phyloP scores from a whole-genome alignment of 2,888 invertebrate genomes.

The Pollenia labialis region DNA sequence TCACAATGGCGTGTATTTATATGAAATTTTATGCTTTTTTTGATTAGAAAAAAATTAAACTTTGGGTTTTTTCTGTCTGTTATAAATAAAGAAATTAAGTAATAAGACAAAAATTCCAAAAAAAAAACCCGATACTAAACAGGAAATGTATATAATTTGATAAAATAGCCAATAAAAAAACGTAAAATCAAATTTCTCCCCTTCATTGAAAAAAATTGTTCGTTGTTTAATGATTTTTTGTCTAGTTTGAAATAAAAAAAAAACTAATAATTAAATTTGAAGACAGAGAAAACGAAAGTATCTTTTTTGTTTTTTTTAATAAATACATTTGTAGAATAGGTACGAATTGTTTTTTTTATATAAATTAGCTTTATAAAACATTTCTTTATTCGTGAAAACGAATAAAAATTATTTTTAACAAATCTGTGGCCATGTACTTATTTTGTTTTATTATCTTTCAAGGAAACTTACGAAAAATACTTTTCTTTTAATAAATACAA shows the following conservation, averaged over 20 bases:
- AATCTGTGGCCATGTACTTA: conserved; percentile 82
- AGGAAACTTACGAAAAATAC: conserved; percentile 79
- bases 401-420: conserved; percentile 72
- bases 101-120: conserved; percentile 27
- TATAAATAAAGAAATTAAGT: conserved; percentile 62
- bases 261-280: not conserved
- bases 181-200: not conserved
- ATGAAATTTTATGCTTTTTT: not conserved
- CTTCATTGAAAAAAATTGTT: no score
- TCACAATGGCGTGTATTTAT: conserved; percentile 25
- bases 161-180: not conserved
- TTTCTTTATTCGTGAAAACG: conserved; percentile 33
- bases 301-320: conserved; percentile 4
- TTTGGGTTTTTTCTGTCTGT: conserved; percentile 47
- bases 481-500: conserved; percentile 60
- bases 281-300: conserved; percentile 63
- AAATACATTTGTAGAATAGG: conserved; percentile 8
- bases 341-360: conserved; percentile 27
- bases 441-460: conserved; percentile 83
- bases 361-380: conserved; percentile 50
- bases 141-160: conserved; percentile 59
- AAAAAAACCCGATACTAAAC: conserved; percentile 38
- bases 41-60: conserved; percentile 21
- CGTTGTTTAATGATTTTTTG: no score
- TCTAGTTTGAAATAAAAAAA: no score